phyloP scores from a whole-genome alignment of 2,797 vertebrate species.

The Sebastiscus albofasciatus region DNA sequence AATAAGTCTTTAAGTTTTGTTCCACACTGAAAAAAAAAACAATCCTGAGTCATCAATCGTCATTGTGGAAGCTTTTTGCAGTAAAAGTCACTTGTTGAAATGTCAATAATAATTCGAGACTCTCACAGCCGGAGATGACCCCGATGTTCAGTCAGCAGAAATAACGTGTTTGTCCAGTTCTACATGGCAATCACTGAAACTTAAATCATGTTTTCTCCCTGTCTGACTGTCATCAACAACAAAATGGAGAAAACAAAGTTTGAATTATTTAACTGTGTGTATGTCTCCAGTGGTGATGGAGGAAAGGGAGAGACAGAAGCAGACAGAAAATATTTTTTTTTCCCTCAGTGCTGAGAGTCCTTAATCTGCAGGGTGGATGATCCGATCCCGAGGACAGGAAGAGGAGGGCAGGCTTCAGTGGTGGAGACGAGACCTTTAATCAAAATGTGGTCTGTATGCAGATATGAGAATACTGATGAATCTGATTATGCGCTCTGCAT shows the following conservation, averaged over 20 bases:
- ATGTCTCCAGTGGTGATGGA: background rate
- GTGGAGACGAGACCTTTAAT: background rate
- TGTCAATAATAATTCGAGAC: conserved; percentile 26
- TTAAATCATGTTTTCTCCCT: background rate
- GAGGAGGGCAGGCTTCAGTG: background rate
- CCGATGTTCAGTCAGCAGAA: background rate
- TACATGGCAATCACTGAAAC: background rate
- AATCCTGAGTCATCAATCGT: background rate
- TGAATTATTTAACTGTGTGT: conserved; percentile 9
- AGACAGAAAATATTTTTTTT: background rate
- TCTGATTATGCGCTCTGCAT: background rate
- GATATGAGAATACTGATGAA: background rate
- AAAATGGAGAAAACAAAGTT: background rate
- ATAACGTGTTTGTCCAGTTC: background rate
- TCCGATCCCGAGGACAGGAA: background rate
- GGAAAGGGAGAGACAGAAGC: background rate
- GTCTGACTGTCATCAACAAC: background rate
- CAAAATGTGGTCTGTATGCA: background rate
- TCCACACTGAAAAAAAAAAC: rapidly evolving
- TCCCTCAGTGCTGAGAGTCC: background rate
- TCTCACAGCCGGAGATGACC: conserved; percentile 5
- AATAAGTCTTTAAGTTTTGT: background rate
- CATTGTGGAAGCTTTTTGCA: background rate
- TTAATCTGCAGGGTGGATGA: conserved; percentile 12
- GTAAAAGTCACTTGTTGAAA: conserved; percentile 22